Conservation (phyloP, 2,113 vertebrate genomes). For the Atlantisia rogersi region DNA sequence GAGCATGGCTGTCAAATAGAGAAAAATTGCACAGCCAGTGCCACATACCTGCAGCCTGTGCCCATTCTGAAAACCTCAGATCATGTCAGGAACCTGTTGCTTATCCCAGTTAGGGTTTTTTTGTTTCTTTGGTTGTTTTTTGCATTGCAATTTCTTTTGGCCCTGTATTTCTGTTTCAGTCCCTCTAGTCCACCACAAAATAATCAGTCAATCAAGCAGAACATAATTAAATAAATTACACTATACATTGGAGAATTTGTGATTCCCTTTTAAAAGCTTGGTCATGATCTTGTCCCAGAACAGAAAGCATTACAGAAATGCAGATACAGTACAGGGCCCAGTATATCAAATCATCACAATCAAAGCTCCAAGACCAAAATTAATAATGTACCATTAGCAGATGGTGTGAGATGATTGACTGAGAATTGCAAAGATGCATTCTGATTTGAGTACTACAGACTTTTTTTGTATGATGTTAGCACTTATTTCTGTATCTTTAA, state of each 20-base stretch:
- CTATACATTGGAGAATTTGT: background rate
- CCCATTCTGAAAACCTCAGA: background rate
- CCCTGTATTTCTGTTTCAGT: background rate
- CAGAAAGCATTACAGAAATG: background rate
- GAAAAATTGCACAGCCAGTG: background rate
- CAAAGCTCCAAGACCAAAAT: constrained; percentile 5
- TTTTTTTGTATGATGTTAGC: background rate
- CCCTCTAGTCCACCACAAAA: background rate
- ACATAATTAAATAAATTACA: background rate
- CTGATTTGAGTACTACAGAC: background rate
- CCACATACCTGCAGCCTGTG: background rate
- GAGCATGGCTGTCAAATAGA: background rate
- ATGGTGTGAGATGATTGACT: background rate
- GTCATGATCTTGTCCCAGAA: background rate
- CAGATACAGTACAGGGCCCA: background rate
- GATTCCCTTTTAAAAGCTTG: background rate
- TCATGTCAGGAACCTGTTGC: background rate
- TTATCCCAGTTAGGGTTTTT: background rate
- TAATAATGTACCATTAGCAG: constrained; percentile 1
- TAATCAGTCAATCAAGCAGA: background rate
- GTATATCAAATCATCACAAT: background rate
- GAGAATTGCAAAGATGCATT: background rate
- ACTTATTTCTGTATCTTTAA: constrained; percentile 17
- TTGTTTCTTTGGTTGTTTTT: too few species aligned
- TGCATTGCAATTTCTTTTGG: background rate